Evolutionary conservation across 2,113 vertebrate species (phyloP).

Genomic region (Mugil cephalus): DNA sequence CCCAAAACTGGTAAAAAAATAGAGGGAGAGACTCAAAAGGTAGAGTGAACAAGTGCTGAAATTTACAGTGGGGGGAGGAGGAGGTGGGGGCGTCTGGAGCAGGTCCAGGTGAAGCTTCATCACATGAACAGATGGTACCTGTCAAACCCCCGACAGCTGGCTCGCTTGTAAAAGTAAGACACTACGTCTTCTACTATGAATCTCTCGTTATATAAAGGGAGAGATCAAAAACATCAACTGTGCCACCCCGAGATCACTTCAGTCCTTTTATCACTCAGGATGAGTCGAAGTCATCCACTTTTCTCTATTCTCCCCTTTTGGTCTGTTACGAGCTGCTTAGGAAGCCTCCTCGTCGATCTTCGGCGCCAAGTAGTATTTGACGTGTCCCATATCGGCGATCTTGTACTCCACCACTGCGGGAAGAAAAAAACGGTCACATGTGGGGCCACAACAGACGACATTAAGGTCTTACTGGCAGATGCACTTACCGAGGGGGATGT

Average conservation of each 20-base stretch:
- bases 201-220: slow-evolving; percentile 1
- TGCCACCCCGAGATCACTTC: background rate
- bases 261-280: slow-evolving; percentile 28
- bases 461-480: background rate
- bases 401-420: slow-evolving; percentile 96
- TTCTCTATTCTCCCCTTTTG: slow-evolving; percentile 38
- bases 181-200: background rate
- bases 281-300: slow-evolving; percentile 26
- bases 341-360: slow-evolving; percentile 98
- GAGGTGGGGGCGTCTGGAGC: slow-evolving; percentile 8
- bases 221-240: slow-evolving; percentile 15
- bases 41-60: slow-evolving; percentile 39
- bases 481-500: slow-evolving; percentile 92
- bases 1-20: slow-evolving; percentile 30
- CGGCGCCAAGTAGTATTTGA: slow-evolving; percentile 98
- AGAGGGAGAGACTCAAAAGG: slow-evolving; percentile 13
- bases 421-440: background rate
- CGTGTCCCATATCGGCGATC: slow-evolving; percentile 98
- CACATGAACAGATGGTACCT: background rate
- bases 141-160: slow-evolving; percentile 6
- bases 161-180: background rate
- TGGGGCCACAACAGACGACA: background rate
- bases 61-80: background rate
- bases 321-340: slow-evolving; percentile 61
- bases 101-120: background rate